A percentile compares a stretch with the other conserved stretches of the same genome.
phyloP scores from a whole-genome alignment of 92 coral and sea anemone species.

The Umimayanthus chanpuru region DNA sequence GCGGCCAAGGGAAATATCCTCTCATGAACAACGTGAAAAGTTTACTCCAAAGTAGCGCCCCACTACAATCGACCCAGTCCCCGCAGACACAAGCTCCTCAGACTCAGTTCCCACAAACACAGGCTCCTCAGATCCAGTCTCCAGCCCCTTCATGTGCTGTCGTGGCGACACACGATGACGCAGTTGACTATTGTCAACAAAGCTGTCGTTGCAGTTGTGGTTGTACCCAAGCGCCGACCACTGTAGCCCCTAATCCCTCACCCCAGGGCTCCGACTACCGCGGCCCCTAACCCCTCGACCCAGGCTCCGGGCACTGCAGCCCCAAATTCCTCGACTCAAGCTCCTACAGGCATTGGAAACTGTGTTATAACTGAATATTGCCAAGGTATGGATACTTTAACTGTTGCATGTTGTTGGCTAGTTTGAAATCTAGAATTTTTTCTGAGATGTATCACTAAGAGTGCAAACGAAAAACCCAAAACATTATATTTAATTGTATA shows the following conservation, averaged over 20 bases:
- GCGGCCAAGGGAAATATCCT: constrained; percentile 71
- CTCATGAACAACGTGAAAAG: constrained; percentile 71
- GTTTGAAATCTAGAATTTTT: neutral
- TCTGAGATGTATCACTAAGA: neutral
- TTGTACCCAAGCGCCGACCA: neutral
- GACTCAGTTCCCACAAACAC: neutral
- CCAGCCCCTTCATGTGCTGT: neutral
- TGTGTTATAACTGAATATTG: constrained; percentile 2
- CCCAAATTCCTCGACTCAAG: neutral
- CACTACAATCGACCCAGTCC: neutral
- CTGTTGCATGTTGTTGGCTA: neutral
- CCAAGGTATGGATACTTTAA: neutral
- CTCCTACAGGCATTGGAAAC: neutral
- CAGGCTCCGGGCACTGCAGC: neutral
- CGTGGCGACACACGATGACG: neutral
- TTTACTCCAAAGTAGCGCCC: constrained; percentile 43
- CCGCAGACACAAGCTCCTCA: neutral
- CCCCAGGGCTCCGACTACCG: constrained; percentile 13
- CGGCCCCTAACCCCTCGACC: constrained; percentile 21
- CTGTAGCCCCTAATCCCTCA: neutral
- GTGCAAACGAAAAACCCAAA: neutral
- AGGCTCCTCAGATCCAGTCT: neutral
- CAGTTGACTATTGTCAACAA: constrained; percentile 10
- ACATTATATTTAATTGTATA: too few species aligned
- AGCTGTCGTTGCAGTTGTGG: constrained; percentile 14